Base-by-base conservation (phyloP, 2,888 invertebrate genomes). In the Apoda limacodes region DNA sequence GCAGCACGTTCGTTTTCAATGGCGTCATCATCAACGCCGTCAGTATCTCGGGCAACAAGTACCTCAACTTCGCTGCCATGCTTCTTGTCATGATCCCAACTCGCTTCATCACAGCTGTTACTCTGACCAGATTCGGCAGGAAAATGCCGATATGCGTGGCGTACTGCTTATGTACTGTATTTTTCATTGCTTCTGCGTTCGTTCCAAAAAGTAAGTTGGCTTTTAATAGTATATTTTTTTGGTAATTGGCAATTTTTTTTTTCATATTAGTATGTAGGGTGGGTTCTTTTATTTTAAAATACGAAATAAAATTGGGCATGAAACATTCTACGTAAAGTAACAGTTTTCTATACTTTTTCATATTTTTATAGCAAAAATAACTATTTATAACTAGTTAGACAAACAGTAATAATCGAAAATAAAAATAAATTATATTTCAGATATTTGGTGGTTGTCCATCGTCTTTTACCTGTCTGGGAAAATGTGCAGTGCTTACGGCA, bases 11-110 rank as follows among this genome's bases (percentile, higher is more conserved):
- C 45, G 86, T 92, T 7, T 90, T 87, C 64, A 91, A 88, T 50
- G 92, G 92, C 1, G 69, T 91, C 27, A 88, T 89, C 20, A 71
- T 92, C 39, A 89, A 90, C 69, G 86, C 91, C 0, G 87, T 89
- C n/a, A 82, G 83, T 11, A 70, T 93, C 26, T 83, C 84, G 21
- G 91, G 91, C 10, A 86, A 90, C 64, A 88, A 87, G 55, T 91
- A 90, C 60, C 52, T 89, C 13, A 92, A 92, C 69, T 92, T 88
- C 60, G 87, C 90, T 2, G 65, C 85, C 20, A 80, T 87, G 28
- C 67, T 84, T 23, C 59, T 86, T 14, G 83, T 88, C 9, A 86
- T 89, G 42, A 83, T 91, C 19, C 91, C 91, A 0, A 82, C 83
- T 2, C 53, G 76, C 15, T 47, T 75, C 35, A 40, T 78, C 25